phyloP scores from a whole-genome alignment of 2,797 vertebrate genomes.

The Eulemur rubriventer region DNA sequence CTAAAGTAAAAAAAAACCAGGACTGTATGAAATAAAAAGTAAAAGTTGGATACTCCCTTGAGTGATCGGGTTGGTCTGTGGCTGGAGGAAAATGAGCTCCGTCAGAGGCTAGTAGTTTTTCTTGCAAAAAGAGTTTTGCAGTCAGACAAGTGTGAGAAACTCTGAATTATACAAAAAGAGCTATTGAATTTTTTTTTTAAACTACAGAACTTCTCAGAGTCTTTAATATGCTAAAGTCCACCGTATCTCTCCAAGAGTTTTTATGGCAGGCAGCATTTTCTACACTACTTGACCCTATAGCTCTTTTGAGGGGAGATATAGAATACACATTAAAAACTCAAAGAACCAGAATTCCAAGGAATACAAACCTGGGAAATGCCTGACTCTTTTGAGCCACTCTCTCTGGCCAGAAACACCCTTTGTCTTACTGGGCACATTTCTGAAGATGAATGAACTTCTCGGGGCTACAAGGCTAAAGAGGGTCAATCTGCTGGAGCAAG shows the following conservation, averaged over 20 bases:
- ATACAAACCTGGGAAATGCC: background rate
- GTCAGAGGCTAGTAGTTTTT: background rate
- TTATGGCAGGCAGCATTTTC: background rate
- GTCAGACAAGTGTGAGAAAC: background rate
- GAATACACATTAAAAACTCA: background rate
- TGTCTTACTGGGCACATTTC: background rate
- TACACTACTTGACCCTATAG: background rate
- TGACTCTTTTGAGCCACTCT: background rate
- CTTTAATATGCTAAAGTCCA: background rate
- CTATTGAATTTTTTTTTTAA: background rate
- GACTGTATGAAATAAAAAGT: background rate
- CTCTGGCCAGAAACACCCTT: background rate
- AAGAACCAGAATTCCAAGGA: background rate
- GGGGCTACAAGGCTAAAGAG: background rate
- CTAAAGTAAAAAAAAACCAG: background rate
- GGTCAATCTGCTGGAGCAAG: background rate
- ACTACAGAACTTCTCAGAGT: conserved; percentile 21
- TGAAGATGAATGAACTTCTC: background rate
- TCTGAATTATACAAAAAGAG: background rate
- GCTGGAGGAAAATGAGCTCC: background rate
- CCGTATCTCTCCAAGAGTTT: background rate
- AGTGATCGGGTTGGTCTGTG: background rate
- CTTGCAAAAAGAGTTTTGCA: background rate
- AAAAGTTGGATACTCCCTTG: background rate
- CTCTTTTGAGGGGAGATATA: background rate